Conservation (phyloP, 2,797 vertebrate species). For the Anguilla anguilla region DNA sequence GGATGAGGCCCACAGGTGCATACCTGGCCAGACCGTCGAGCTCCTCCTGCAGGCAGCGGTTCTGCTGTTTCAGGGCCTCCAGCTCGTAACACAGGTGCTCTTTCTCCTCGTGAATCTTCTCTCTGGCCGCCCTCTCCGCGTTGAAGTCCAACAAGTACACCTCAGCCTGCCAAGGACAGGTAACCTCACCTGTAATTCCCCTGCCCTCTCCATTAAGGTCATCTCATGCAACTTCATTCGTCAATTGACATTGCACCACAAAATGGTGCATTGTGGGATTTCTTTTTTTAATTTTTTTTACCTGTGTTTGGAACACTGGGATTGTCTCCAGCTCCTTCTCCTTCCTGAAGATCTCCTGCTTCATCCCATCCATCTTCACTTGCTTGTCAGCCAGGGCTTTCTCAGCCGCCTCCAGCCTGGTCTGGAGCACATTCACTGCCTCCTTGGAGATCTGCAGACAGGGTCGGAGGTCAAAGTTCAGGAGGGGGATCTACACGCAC, state of each 20-base stretch:
- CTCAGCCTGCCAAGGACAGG: conserved; percentile 78
- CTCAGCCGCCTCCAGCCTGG: conserved; percentile 80
- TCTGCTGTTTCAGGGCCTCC: conserved; percentile 84
- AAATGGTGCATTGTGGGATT: background rate
- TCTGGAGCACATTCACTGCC: conserved; percentile 65
- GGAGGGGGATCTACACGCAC: background rate
- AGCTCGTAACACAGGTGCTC: conserved; percentile 87
- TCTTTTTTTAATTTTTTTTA: conserved; percentile 42
- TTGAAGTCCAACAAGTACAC: conserved; percentile 96
- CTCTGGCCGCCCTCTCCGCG: conserved; percentile 91
- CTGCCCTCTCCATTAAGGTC: background rate
- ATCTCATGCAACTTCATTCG: background rate
- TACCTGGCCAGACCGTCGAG: conserved; percentile 77
- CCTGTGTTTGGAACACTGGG: conserved; percentile 89
- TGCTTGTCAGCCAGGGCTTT: conserved; percentile 88
- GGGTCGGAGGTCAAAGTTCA: background rate
- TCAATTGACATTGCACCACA: background rate
- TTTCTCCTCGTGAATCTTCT: conserved; percentile 94
- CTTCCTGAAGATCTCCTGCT: conserved; percentile 81
- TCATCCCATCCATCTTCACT: conserved; percentile 86
- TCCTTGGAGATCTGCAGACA: conserved; percentile 51
- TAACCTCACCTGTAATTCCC: background rate
- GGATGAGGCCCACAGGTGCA: background rate
- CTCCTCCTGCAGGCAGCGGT: conserved; percentile 80
- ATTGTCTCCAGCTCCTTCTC: conserved; percentile 90